Conservation (phyloP, 1,140 invertebrate species). For the Halyomorpha halys region DNA sequence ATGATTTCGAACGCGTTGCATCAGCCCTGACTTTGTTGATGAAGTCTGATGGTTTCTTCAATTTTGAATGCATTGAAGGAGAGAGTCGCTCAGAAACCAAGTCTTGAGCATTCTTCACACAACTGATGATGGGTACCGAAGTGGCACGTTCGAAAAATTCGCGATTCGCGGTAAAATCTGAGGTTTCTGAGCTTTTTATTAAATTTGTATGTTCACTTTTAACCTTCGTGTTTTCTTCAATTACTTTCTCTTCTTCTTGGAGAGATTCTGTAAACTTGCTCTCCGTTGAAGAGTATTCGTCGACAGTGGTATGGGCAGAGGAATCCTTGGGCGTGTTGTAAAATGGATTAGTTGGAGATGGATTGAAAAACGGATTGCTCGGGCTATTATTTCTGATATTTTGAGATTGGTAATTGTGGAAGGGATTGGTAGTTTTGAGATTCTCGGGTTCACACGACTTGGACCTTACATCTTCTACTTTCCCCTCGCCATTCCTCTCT, state of each 20-base stretch:
- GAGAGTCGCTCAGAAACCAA: background rate
- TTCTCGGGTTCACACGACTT: constrained; percentile 1
- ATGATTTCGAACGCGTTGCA: too few species aligned
- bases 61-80: background rate
- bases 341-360: constrained; percentile 7
- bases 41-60: constrained; percentile 10
- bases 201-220: too few species aligned
- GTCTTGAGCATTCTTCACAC: constrained; percentile 14
- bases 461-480: background rate
- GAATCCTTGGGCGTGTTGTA: background rate
- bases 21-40: background rate
- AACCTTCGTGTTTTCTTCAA: too few species aligned
- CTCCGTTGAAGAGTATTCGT: too few species aligned
- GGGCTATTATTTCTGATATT: background rate
- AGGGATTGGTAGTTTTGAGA: background rate
- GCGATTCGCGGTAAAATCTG: background rate
- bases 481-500: too few species aligned
- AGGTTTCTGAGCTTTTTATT: too few species aligned
- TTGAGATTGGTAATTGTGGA: background rate
- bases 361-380: background rate
- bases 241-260: too few species aligned
- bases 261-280: too few species aligned
- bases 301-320: too few species aligned
- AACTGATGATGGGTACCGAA: background rate
- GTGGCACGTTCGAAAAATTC: constrained; percentile 9